Evolutionary conservation across 1,140 invertebrate species (phyloP).

Genomic region (Zaprionus gabonicus): DNA sequence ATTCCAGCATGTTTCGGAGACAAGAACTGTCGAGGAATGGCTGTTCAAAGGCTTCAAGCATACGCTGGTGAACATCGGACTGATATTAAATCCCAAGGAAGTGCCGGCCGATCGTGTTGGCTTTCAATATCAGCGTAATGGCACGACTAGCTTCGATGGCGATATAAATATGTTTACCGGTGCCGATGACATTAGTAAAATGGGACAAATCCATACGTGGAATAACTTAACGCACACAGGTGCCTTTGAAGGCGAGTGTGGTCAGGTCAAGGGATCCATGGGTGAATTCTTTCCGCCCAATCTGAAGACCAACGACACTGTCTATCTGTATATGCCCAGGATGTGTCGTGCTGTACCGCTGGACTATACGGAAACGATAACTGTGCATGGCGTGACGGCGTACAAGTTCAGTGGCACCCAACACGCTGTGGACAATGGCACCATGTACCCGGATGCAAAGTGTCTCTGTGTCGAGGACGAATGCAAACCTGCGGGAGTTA

Average conservation of each 20-base stretch:
- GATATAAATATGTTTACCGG: constrained; percentile 91
- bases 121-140: constrained; percentile 92
- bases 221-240: constrained; percentile 87
- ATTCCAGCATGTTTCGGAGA: constrained; percentile 86
- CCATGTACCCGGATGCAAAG: constrained; percentile 86
- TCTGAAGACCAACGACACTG: constrained; percentile 86
- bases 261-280: constrained; percentile 87
- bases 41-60: constrained; percentile 91
- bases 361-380: constrained; percentile 86
- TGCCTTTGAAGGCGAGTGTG: constrained; percentile 87
- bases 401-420: constrained; percentile 86
- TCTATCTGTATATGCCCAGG: constrained; percentile 89
- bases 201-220: constrained; percentile 89
- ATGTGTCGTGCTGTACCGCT: constrained; percentile 88
- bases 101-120: constrained; percentile 89
- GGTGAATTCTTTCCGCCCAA: constrained; percentile 91
- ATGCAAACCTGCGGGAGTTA: constrained; percentile 88
- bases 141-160: constrained; percentile 88
- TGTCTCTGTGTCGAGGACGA: constrained; percentile 89
- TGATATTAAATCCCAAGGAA: constrained; percentile 62
- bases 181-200: constrained; percentile 85
- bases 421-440: constrained; percentile 88
- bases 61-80: constrained; percentile 88
- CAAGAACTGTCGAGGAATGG: constrained; percentile 88
- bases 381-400: constrained; percentile 85